Evolutionary conservation across 1,140 invertebrate species (phyloP).

Genomic region (Notospermus geniculatus): DNA sequence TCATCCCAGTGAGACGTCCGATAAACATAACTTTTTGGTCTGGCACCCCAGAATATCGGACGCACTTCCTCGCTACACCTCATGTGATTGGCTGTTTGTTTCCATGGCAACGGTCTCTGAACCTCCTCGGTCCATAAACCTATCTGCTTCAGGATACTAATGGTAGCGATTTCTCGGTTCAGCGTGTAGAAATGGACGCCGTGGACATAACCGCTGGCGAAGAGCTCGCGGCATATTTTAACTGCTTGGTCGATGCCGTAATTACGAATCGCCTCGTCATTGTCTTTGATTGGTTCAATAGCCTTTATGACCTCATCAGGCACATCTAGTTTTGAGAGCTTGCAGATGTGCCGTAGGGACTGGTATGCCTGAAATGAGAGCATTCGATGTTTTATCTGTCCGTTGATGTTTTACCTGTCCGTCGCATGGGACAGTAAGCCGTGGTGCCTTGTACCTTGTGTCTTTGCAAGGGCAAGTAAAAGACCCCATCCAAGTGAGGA

Average conservation of each 20-base stretch:
- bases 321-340: slow-evolving; percentile 63
- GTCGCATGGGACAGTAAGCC: too few relatives aligned
- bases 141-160: slow-evolving; percentile 61
- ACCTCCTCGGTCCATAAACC: slow-evolving; percentile 61
- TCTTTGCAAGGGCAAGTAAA: too few relatives aligned
- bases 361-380: slow-evolving; percentile 57
- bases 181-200: slow-evolving; percentile 70
- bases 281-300: slow-evolving; percentile 62
- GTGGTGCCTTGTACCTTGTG: too few relatives aligned
- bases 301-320: slow-evolving; percentile 61
- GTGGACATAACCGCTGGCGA: slow-evolving; percentile 55
- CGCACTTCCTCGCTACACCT: slow-evolving; percentile 61
- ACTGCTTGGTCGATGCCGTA: slow-evolving; percentile 63
- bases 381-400: background rate
- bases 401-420: too few relatives aligned
- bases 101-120: slow-evolving; percentile 61
- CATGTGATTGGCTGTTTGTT: slow-evolving; percentile 59
- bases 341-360: slow-evolving; percentile 62
- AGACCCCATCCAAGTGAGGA: too few relatives aligned
- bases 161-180: slow-evolving; percentile 64
- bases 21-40: slow-evolving; percentile 64
- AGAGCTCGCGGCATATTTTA: slow-evolving; percentile 61
- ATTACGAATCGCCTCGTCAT: slow-evolving; percentile 64
- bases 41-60: slow-evolving; percentile 64
- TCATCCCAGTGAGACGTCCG: slow-evolving; percentile 65